Percentiles rank a stretch among this genome's conserved stretches.
Evolutionary conservation across 2,113 vertebrate species (phyloP).

Genomic region (Mobula hypostoma): DNA sequence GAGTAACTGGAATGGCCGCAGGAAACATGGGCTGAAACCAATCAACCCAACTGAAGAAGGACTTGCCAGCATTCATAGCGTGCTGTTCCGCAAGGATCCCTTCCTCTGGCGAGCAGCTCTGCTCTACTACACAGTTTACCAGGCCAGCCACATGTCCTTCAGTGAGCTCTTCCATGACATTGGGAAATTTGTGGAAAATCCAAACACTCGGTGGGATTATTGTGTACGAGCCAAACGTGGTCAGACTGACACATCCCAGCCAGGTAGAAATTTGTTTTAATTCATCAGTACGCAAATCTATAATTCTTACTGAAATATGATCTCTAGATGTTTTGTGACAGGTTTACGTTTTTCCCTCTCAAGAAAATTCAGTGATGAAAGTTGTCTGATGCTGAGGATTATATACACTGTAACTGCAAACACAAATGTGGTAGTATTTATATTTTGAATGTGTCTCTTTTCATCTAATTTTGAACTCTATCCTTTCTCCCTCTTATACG

Average conservation of each 20-base stretch:
- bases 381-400: background rate
- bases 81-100: slow-evolving; percentile 82
- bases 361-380: background rate
- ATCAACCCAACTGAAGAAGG: slow-evolving; percentile 91
- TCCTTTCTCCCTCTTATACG: background rate
- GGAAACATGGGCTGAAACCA: slow-evolving; percentile 70
- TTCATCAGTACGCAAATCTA: background rate
- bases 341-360: background rate
- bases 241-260: slow-evolving; percentile 74
- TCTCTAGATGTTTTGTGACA: background rate
- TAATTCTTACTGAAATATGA: background rate
- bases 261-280: slow-evolving; percentile 56
- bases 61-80: slow-evolving; percentile 86
- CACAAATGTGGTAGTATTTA: background rate
- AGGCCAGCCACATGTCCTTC: slow-evolving; percentile 81
- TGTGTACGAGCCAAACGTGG: slow-evolving; percentile 92
- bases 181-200: slow-evolving; percentile 76
- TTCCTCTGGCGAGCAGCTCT: slow-evolving; percentile 86
- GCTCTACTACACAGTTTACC: slow-evolving; percentile 87
- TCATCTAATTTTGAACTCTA: background rate
- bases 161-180: slow-evolving; percentile 73
- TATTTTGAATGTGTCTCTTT: background rate
- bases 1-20: slow-evolving; percentile 66
- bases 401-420: background rate
- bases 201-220: slow-evolving; percentile 87